phyloP scores from a whole-genome alignment of 2,797 vertebrate genomes.

The Spinus pinus region DNA sequence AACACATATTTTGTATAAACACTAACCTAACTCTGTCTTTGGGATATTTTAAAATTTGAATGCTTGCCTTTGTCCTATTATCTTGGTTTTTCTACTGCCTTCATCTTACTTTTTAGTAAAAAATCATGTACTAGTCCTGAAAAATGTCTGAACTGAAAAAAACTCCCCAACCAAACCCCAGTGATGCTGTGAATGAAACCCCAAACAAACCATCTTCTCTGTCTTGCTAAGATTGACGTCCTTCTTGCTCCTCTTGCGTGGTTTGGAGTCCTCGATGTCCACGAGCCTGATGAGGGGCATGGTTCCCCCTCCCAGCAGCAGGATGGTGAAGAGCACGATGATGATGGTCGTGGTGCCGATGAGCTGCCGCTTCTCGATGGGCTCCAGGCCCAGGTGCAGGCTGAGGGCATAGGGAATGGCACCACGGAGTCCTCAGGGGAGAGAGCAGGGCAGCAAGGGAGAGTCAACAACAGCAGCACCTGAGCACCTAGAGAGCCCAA shows the following conservation, averaged over 20 bases:
- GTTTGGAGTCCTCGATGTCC: constrained; percentile 92
- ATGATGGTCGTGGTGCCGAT: constrained; percentile 97
- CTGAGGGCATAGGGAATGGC: constrained; percentile 97
- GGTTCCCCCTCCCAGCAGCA: constrained; percentile 91
- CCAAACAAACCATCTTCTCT: constrained; percentile 89
- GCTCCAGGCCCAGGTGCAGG: constrained; percentile 93
- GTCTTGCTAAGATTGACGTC: constrained; percentile 98
- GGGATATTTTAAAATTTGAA: background rate
- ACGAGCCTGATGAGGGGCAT: constrained; percentile 96
- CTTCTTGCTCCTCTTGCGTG: constrained; percentile 88
- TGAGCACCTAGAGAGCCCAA: background rate
- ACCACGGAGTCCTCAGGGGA: constrained; percentile 85
- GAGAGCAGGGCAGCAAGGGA: background rate
- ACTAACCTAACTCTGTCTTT: background rate
- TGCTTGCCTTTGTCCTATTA: background rate
- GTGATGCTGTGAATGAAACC: background rate
- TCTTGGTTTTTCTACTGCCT: background rate
- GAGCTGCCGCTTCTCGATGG: constrained; percentile 95
- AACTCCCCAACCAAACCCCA: background rate
- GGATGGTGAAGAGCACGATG: constrained; percentile 95
- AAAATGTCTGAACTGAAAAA: background rate
- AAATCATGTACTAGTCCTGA: background rate
- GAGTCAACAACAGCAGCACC: background rate
- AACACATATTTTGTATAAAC: background rate
- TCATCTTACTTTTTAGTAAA: background rate